These are phyloP conservation scores for Augiades crinisus DNA, from an alignment of 2,888 invertebrate genomes.

Conservation along the genomic window DNA sequence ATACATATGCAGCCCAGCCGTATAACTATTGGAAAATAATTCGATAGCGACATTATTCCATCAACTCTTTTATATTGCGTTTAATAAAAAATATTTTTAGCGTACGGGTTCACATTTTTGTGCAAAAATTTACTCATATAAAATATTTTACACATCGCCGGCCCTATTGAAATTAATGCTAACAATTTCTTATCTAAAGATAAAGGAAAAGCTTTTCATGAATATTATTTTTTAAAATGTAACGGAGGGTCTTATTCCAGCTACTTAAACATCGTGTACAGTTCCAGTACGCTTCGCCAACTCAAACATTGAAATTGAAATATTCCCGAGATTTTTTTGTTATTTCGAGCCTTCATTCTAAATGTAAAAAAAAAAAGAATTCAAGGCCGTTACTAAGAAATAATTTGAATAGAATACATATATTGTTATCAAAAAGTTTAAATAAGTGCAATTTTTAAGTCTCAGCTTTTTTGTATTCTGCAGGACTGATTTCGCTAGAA, in stretches of 20 bases:
- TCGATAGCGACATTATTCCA: neutral
- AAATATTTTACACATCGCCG: neutral
- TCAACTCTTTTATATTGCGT: neutral
- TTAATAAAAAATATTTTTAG: neutral
- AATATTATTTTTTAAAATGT: neutral
- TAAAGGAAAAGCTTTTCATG: constrained; percentile 11
- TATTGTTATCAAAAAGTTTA: too few species aligned
- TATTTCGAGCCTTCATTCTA: constrained; percentile 3
- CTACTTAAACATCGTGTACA: constrained; percentile 10
- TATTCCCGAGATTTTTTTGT: constrained; percentile 4
- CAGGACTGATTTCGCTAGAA: too few species aligned
- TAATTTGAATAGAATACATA: too few species aligned
- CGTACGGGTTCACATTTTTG: neutral
- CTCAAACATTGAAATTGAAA: constrained; percentile 9
- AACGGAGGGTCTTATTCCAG: constrained; percentile 5
- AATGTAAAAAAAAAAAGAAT: too few species aligned
- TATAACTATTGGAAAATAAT: too few species aligned
- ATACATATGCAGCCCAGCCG: too few species aligned
- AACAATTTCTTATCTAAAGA: constrained; percentile 3
- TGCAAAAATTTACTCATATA: neutral
- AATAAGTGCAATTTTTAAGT: too few species aligned
- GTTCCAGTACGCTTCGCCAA: neutral
- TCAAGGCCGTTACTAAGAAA: too few species aligned
- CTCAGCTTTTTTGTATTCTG: too few species aligned
- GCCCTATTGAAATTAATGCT: constrained; percentile 1